Evolutionary conservation across 2,797 vertebrate species (phyloP).

Genomic region (Ctenosaura bakeri): DNA sequence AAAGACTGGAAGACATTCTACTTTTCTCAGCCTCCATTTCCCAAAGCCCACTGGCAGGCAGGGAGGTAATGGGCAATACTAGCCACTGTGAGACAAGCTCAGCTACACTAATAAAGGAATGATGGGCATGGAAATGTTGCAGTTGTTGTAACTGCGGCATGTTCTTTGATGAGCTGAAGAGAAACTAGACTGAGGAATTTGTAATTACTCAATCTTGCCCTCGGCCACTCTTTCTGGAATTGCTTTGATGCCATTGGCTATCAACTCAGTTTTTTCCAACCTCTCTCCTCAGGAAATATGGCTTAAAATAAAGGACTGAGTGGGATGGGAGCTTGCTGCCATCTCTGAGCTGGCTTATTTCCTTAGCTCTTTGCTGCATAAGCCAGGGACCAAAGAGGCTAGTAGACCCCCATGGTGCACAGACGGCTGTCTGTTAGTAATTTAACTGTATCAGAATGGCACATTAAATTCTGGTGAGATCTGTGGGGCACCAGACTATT

Average conservation of each 20-base stretch:
- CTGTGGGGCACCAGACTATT: slow-evolving; percentile 68
- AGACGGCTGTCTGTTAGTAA: slow-evolving; percentile 70
- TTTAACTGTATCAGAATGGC: slow-evolving; percentile 73
- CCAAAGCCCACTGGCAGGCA: background rate
- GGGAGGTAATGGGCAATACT: background rate
- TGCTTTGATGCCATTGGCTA: background rate
- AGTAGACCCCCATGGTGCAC: slow-evolving; percentile 54
- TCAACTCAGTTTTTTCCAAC: background rate
- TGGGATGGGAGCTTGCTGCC: background rate
- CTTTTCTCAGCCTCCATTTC: background rate
- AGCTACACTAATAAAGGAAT: background rate
- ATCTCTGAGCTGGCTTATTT: background rate
- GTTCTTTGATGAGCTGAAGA: background rate
- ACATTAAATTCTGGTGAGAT: slow-evolving; percentile 74
- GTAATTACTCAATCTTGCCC: background rate
- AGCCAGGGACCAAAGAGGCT: slow-evolving; percentile 36
- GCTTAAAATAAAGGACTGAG: slow-evolving; percentile 8
- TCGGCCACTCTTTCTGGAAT: background rate
- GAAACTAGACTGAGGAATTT: background rate
- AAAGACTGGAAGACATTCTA: background rate
- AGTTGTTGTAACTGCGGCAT: background rate
- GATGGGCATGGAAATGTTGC: background rate
- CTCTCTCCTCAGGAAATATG: background rate
- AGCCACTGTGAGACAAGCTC: background rate
- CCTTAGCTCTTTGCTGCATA: background rate